Percentiles rank a stretch among this genome's conserved stretches.
phyloP scores from a whole-genome alignment of 2,113 vertebrate genomes.

The Lampris megalopsis region DNA sequence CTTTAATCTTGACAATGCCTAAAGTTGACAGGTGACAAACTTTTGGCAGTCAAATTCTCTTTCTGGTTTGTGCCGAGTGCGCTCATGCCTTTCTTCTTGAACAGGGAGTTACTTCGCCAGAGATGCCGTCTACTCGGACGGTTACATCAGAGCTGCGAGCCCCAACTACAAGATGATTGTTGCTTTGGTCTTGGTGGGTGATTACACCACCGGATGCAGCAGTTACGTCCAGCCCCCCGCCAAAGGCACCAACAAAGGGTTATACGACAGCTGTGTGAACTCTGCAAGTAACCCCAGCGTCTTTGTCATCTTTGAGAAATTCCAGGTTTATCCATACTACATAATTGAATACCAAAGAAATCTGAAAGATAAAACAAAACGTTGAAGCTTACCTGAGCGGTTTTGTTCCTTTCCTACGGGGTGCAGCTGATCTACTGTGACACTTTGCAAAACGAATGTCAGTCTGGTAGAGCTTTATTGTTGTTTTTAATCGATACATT shows the following conservation, averaged over 20 bases:
- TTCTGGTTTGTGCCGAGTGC: neutral
- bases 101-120: constrained; percentile 84
- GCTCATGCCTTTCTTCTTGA: neutral
- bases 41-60: no score
- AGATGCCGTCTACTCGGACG: constrained; percentile 74
- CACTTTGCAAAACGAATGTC: no score
- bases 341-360: constrained; percentile 73
- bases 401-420: no score
- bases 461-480: no score
- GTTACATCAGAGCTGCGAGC: constrained; percentile 5
- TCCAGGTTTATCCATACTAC: constrained; percentile 81
- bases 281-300: constrained; percentile 61
- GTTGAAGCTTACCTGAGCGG: no score
- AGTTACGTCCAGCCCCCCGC: constrained; percentile 47
- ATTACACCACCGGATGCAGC: constrained; percentile 56
- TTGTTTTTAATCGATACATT: no score
- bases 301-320: constrained; percentile 84
- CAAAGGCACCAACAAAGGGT: constrained; percentile 44
- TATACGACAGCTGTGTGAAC: constrained; percentile 81
- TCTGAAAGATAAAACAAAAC: no score
- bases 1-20: no score
- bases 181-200: constrained; percentile 72
- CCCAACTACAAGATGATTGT: constrained; percentile 65
- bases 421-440: no score
- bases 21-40: no score